Conservation (phyloP, 2,113 vertebrate species). For the Anolis sagrei region DNA sequence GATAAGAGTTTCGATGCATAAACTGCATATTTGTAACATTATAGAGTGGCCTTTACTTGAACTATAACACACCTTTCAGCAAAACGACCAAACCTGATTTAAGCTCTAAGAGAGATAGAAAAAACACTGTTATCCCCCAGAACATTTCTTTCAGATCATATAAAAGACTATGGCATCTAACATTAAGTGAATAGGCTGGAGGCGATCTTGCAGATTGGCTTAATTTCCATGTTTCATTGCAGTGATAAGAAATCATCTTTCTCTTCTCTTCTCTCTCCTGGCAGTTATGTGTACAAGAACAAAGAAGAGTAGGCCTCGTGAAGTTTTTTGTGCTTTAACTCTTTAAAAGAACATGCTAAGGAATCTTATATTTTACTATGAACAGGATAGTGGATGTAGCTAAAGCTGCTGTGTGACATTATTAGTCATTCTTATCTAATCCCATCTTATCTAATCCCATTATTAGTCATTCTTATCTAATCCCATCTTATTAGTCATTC, state of each 20-base stretch:
- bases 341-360: not conserved
- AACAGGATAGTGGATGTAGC: not conserved
- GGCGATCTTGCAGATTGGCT: conserved; percentile 30
- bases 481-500: no score
- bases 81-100: conserved; percentile 23
- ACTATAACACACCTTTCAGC: conserved; percentile 25
- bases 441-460: no score
- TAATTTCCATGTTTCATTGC: conserved; percentile 33
- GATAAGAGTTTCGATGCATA: not conserved
- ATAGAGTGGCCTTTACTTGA: not conserved
- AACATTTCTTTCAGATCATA: conserved; percentile 26
- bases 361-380: not conserved
- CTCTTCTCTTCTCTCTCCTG: not conserved
- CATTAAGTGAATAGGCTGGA: conserved; percentile 27
- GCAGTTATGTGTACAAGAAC: conserved; percentile 1
- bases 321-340: not conserved
- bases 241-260: conserved; percentile 17
- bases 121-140: conserved; percentile 2
- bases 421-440: no score
- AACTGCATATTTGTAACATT: not conserved
- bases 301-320: not conserved
- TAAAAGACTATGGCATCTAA: conserved; percentile 27
- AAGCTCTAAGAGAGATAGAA: conserved; percentile 7
- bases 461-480: no score
- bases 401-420: no score